Evolutionary conservation across 1,140 invertebrate species (phyloP).

Genomic region (Drosophila insularis): DNA sequence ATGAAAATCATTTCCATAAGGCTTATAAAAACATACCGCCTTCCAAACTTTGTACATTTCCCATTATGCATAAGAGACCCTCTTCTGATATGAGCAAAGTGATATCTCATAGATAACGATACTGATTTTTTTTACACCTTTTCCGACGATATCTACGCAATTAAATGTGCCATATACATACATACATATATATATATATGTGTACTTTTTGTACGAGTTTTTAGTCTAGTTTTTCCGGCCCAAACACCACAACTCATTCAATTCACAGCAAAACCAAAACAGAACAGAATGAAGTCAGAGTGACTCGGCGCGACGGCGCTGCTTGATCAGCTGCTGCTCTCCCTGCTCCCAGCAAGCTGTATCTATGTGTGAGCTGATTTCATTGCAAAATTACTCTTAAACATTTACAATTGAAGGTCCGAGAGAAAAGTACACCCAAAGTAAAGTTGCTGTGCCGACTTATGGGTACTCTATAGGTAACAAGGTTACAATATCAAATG

Average conservation of each 20-base stretch:
- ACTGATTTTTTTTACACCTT: not conserved
- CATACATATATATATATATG: not conserved
- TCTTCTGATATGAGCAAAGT: conserved; percentile 5
- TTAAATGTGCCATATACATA: not conserved
- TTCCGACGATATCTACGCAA: conserved; percentile 3
- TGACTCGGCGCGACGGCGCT: not conserved
- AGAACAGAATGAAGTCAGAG: conserved; percentile 30
- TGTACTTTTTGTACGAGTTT: not conserved
- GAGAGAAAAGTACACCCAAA: conserved; percentile 4
- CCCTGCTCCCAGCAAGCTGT: not conserved
- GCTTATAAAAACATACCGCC: conserved; percentile 7
- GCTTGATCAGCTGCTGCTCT: conserved; percentile 28
- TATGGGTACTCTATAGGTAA: not conserved
- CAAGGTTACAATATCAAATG: not conserved
- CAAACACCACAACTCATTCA: conserved; percentile 22
- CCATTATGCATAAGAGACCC: not conserved
- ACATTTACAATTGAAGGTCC: conserved; percentile 13
- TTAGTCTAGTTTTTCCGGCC: conserved; percentile 19
- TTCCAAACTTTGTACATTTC: conserved; percentile 4
- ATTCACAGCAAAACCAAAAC: conserved; percentile 34
- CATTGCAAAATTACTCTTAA: conserved; percentile 17
- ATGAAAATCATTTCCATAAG: not conserved
- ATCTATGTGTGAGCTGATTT: conserved; percentile 2
- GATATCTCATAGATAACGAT: conserved; percentile 19
- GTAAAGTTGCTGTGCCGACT: not conserved